A percentile compares a stretch with the other conserved stretches of the same genome.
Conservation (phyloP, 2,888 invertebrate genomes). For the Apodemia mormo region DNA sequence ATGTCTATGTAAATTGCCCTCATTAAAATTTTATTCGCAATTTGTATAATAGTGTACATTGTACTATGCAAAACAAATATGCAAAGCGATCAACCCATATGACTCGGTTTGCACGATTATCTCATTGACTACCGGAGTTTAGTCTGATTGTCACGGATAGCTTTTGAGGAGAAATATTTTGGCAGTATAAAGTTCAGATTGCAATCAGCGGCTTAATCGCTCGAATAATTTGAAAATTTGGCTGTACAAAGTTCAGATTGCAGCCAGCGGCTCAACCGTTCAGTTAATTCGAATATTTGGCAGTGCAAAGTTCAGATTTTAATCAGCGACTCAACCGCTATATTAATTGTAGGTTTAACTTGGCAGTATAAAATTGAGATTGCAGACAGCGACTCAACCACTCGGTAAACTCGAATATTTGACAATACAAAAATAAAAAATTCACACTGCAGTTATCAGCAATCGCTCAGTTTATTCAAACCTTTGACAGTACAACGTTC, state of each 20-base stretch:
- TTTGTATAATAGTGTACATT: neutral
- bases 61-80: neutral
- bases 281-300: too few relatives aligned
- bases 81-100: neutral
- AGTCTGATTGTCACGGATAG: neutral
- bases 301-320: too few relatives aligned
- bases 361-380: too few relatives aligned
- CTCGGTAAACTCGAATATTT: too few relatives aligned
- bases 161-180: neutral
- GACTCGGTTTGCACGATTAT: neutral
- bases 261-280: too few relatives aligned
- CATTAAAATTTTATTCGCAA: neutral
- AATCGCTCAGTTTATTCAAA: neutral
- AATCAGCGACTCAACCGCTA: too few relatives aligned
- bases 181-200: neutral
- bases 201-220: neutral
- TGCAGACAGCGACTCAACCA: too few relatives aligned
- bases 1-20: neutral
- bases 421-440: too few relatives aligned
- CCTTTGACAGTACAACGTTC: neutral
- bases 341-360: too few relatives aligned
- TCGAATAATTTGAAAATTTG: neutral
- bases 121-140: neutral
- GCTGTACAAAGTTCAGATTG: neutral
- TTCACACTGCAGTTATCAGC: too few relatives aligned